These are phyloP conservation scores for Podarcis cretensis DNA, from an alignment of 2,113 vertebrate genomes.

Conservation along the genomic window DNA sequence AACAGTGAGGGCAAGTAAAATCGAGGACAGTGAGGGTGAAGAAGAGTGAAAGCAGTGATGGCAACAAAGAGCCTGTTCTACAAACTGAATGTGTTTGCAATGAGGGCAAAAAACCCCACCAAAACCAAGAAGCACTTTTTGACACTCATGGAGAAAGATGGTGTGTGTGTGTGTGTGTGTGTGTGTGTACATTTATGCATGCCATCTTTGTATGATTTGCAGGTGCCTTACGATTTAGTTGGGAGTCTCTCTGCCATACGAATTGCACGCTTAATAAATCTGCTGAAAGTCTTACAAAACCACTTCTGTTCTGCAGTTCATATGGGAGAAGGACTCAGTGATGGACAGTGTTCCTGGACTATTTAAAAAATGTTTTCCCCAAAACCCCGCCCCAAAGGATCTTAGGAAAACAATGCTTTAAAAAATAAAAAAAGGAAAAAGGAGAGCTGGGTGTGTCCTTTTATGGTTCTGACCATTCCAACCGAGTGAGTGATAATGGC, in stretches of 20 bases:
- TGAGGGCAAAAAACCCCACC: too few relatives aligned
- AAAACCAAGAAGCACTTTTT: neutral
- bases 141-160: neutral
- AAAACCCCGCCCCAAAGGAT: neutral
- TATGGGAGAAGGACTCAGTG: neutral
- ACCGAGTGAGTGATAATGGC: constrained; percentile 10
- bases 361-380: neutral
- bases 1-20: neutral
- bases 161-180: too few relatives aligned
- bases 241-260: neutral
- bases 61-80: too few relatives aligned
- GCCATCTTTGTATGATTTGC: too few relatives aligned
- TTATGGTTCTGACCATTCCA: neutral
- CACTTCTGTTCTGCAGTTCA: too few relatives aligned
- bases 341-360: neutral
- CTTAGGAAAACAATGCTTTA: neutral
- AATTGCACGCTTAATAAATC: too few relatives aligned
- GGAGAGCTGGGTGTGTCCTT: neutral
- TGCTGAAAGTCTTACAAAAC: too few relatives aligned
- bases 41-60: too few relatives aligned
- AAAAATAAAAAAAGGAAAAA: too few relatives aligned
- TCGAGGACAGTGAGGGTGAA: neutral
- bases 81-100: neutral
- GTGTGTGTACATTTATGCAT: too few relatives aligned
- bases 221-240: too few relatives aligned